Percentiles rank a stretch among this genome's conserved stretches.
These are phyloP conservation scores for Clarias gariepinus DNA, from an alignment of 2,113 vertebrate species.

Conservation along the genomic window DNA sequence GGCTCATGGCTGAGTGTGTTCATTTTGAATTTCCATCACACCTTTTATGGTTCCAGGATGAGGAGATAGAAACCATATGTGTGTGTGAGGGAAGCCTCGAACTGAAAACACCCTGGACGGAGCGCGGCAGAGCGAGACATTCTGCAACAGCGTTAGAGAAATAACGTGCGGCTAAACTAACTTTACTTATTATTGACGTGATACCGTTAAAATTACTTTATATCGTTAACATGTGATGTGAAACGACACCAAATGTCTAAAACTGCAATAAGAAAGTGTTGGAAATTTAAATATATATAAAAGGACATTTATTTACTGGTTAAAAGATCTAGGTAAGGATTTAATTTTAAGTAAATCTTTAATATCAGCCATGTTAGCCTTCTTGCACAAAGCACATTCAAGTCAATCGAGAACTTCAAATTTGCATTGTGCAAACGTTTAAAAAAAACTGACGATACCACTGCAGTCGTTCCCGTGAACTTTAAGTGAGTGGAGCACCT, in stretches of 20 bases:
- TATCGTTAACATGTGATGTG: too few species aligned
- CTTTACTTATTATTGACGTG: not conserved
- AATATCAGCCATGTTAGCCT: too few species aligned
- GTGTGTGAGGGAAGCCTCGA: constrained; percentile 7
- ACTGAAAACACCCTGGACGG: not conserved
- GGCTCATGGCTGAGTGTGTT: constrained; percentile 80
- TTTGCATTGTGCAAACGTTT: too few species aligned
- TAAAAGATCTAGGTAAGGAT: not conserved
- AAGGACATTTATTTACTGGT: not conserved
- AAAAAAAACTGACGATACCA: too few species aligned
- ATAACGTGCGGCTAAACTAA: not conserved
- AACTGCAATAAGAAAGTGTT: not conserved
- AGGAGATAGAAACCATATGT: constrained; percentile 74
- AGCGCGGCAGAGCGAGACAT: not conserved
- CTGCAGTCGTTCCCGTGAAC: too few species aligned
- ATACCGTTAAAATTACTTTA: not conserved
- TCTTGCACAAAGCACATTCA: too few species aligned
- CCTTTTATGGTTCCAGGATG: constrained; percentile 70
- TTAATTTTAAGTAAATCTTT: not conserved
- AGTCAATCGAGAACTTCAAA: too few species aligned
- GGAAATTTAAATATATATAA: not conserved
- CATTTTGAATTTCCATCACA: constrained; percentile 80
- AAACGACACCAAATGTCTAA: not conserved
- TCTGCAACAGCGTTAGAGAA: not conserved
- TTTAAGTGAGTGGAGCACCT: too few species aligned